These are phyloP conservation scores for Centruroides vittatus DNA, from an alignment of 1,140 invertebrate genomes.

Conservation along the genomic window DNA sequence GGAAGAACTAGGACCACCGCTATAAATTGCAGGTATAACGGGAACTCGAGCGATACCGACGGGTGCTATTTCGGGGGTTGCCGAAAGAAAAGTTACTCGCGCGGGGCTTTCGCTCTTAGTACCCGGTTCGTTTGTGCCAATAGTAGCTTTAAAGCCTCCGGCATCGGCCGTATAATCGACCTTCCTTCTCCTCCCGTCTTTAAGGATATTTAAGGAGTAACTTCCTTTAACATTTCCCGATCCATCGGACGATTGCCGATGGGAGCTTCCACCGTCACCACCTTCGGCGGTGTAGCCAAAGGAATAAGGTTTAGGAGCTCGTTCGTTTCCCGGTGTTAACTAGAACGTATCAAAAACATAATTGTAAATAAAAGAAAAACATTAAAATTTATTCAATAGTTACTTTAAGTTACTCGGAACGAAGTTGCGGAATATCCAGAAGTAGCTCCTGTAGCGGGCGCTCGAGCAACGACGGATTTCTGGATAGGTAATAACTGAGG, in stretches of 20 bases:
- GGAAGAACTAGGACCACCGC: too few relatives aligned
- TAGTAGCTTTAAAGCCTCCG: too few relatives aligned
- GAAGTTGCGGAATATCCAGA: background rate
- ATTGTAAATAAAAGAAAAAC: too few relatives aligned
- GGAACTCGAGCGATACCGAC: background rate
- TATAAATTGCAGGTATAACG: too few relatives aligned
- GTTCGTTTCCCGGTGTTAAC: too few relatives aligned
- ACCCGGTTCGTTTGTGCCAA: too few relatives aligned
- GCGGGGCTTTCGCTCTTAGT: too few relatives aligned
- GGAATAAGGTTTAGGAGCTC: conserved; percentile 12
- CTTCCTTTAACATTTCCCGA: conserved; percentile 15
- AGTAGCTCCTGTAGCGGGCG: background rate
- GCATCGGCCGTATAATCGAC: too few relatives aligned
- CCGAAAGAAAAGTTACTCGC: too few relatives aligned
- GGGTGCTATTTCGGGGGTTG: conserved; percentile 6
- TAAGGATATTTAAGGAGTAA: conserved; percentile 16
- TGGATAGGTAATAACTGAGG: background rate
- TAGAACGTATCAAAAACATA: too few relatives aligned
- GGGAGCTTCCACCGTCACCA: conserved; percentile 1
- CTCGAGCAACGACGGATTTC: background rate
- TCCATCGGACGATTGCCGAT: conserved; percentile 8
- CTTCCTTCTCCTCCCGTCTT: background rate
- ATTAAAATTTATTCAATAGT: too few relatives aligned
- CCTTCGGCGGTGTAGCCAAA: conserved; percentile 21
- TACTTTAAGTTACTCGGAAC: too few relatives aligned